These are phyloP conservation scores for Xenus cinereus DNA, from an alignment of 2,113 vertebrate species.

Conservation along the genomic window DNA sequence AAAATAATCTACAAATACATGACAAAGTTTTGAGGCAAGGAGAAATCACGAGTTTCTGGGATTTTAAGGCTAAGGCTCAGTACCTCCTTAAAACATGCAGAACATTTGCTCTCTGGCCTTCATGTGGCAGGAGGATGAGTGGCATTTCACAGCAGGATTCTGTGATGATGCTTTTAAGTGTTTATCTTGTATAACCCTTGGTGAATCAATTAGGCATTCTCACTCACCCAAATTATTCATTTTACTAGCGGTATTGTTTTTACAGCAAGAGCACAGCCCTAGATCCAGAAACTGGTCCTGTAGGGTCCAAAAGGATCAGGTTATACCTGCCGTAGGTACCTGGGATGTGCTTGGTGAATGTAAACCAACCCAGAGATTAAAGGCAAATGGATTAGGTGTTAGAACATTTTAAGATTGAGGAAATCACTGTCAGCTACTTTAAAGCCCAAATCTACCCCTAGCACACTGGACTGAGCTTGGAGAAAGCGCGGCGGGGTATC, in stretches of 20 bases:
- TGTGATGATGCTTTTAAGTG: background rate
- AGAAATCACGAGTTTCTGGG: fast-evolving
- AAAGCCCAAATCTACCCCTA: background rate
- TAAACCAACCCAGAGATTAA: background rate
- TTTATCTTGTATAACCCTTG: background rate
- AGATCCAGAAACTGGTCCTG: background rate
- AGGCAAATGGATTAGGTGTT: background rate
- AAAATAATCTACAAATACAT: background rate
- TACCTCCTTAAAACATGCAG: background rate
- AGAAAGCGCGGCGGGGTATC: background rate
- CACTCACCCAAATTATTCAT: background rate
- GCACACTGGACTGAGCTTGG: background rate
- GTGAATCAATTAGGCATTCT: background rate
- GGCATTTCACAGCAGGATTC: background rate
- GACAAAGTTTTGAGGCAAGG: background rate
- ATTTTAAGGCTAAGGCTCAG: background rate
- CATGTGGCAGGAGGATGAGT: background rate
- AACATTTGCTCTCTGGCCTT: background rate
- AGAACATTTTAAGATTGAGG: background rate
- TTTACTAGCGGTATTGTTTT: background rate
- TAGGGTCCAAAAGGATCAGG: background rate
- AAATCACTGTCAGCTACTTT: background rate
- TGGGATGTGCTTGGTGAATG: background rate
- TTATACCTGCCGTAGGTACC: background rate
- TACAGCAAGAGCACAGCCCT: background rate